Conservation (phyloP, 2,113 vertebrate species). For the Poecile atricapillus region DNA sequence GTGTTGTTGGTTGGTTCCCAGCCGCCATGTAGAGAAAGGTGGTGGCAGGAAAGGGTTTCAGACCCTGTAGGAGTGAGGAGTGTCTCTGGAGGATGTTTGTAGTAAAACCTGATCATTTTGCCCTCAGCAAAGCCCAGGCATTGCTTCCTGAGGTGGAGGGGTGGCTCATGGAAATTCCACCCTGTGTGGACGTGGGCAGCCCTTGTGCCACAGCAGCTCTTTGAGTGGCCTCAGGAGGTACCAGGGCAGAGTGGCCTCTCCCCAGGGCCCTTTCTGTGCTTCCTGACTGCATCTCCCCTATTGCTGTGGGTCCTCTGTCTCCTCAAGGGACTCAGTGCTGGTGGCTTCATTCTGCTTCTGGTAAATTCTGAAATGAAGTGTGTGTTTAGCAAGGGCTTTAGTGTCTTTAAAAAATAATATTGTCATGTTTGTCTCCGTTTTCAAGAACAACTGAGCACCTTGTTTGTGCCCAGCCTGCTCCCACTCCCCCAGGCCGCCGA, state of each 20-base stretch:
- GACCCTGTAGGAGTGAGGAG: background rate
- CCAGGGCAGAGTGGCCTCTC: background rate
- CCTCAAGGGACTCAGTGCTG: background rate
- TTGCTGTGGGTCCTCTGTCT: background rate
- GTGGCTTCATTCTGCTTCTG: background rate
- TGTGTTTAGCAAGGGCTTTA: background rate
- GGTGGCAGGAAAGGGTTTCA: background rate
- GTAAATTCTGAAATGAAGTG: background rate
- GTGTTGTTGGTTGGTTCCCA: background rate
- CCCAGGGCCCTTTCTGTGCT: background rate
- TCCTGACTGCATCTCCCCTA: background rate
- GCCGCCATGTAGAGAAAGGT: background rate
- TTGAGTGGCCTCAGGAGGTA: background rate
- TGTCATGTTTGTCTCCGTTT: background rate
- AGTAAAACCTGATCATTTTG: background rate
- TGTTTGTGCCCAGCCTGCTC: background rate
- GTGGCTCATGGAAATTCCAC: background rate
- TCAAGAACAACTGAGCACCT: background rate
- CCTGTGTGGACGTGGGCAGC: background rate
- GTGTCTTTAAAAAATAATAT: background rate
- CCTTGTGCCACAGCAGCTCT: background rate
- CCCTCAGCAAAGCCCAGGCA: background rate
- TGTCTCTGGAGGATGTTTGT: background rate
- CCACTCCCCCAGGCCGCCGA: fast-evolving
- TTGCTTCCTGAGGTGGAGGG: background rate